phyloP scores from a whole-genome alignment of 2,113 vertebrate species.

The Theristicus caerulescens region DNA sequence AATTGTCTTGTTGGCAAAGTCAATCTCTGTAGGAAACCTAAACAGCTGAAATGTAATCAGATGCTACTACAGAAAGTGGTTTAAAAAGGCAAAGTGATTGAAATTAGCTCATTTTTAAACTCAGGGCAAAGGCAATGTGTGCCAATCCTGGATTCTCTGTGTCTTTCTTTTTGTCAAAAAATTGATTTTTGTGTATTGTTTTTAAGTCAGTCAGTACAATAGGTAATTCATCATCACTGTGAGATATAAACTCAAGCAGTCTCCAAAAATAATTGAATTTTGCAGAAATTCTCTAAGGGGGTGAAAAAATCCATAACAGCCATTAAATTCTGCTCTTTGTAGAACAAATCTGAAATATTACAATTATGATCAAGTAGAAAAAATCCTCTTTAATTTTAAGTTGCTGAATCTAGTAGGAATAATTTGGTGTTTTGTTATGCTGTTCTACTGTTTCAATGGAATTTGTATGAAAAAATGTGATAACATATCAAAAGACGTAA shows the following conservation, averaged over 20 bases:
- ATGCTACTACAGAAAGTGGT: neutral
- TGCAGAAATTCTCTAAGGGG: constrained; percentile 66
- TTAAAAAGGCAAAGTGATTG: neutral
- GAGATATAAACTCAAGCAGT: constrained; percentile 51
- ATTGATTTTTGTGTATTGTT: constrained; percentile 72
- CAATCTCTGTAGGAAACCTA: constrained; percentile 18
- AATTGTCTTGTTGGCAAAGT: constrained; percentile 46
- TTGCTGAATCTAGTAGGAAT: constrained; percentile 4
- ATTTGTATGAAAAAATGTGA: neutral
- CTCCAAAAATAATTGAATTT: constrained; percentile 72
- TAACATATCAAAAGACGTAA: neutral
- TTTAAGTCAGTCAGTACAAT: constrained; percentile 31
- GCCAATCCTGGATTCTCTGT: neutral
- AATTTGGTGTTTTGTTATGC: neutral
- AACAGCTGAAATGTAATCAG: constrained; percentile 44
- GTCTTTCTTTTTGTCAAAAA: constrained; percentile 56
- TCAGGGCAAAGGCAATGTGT: neutral
- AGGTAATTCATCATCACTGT: constrained; percentile 60
- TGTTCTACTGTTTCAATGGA: neutral
- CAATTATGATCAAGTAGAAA: neutral
- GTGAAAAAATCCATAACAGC: constrained; percentile 52
- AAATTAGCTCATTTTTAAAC: constrained; percentile 16
- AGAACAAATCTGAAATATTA: constrained; percentile 43
- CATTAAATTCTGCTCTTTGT: constrained; percentile 58
- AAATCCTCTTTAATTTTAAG: neutral